Percentiles rank a stretch among this genome's conserved stretches.
Evolutionary conservation across 2,888 invertebrate genomes (phyloP).

Genomic region (Pharmacophagus antenor): DNA sequence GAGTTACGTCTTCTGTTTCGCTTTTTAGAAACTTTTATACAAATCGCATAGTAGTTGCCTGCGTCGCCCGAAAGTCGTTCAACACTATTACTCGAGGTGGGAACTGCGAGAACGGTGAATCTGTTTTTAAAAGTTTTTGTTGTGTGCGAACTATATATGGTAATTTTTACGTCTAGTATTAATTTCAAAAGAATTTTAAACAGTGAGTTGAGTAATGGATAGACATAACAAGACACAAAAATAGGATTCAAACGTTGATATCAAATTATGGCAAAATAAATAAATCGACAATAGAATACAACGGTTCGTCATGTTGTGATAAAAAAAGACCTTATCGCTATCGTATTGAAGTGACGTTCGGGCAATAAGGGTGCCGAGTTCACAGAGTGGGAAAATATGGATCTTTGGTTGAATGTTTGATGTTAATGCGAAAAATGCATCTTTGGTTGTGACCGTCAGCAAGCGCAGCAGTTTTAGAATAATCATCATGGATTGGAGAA

Average conservation of each 20-base stretch:
- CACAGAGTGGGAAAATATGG: conserved; percentile 56
- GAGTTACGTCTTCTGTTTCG: conserved; percentile 33
- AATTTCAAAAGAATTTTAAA: conserved; percentile 38
- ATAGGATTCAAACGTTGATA: conserved; percentile 50
- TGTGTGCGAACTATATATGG: conserved; percentile 44
- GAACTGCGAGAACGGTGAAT: conserved; percentile 51
- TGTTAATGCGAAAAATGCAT: conserved; percentile 51
- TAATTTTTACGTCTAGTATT: conserved; percentile 31
- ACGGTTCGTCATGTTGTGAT: conserved; percentile 49
- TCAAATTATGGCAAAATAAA: conserved; percentile 77
- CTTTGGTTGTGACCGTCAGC: conserved; percentile 39
- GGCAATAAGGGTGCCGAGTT: conserved; percentile 41
- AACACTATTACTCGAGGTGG: conserved; percentile 75
- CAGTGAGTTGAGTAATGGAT: conserved; percentile 35
- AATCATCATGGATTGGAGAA: conserved; percentile 68
- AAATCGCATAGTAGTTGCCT: conserved; percentile 64
- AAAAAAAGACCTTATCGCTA: conserved; percentile 55
- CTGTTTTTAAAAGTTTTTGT: conserved; percentile 67
- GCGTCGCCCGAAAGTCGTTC: conserved; percentile 74
- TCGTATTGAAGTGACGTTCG: conserved; percentile 52
- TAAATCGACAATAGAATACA: conserved; percentile 72
- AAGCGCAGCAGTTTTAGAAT: conserved; percentile 34
- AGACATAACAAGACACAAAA: neutral
- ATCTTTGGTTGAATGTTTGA: conserved; percentile 48
- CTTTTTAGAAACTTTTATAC: conserved; percentile 38